Conservation (phyloP, 2,113 vertebrate species). For the Neodon shergylaensis region DNA sequence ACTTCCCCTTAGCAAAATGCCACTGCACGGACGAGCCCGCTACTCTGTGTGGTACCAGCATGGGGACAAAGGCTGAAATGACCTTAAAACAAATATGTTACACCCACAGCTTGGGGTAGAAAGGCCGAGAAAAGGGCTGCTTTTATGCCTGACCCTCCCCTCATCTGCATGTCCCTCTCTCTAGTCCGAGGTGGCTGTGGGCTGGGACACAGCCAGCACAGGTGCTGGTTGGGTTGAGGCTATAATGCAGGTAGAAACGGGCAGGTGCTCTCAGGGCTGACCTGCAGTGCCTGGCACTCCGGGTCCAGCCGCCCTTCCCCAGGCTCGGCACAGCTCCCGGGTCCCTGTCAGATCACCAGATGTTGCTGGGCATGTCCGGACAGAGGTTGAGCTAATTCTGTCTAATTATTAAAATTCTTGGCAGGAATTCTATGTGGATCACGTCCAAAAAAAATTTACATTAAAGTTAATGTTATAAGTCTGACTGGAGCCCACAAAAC, state of each 20-base stretch:
- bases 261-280: not conserved
- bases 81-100: not conserved
- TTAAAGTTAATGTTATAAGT: slow-evolving; percentile 68
- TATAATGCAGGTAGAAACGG: not conserved
- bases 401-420: slow-evolving; percentile 86
- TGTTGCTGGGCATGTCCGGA: slow-evolving; percentile 82
- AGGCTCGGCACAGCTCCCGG: slow-evolving; percentile 51
- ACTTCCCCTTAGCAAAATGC: slow-evolving; percentile 2
- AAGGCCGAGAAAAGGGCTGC: not conserved
- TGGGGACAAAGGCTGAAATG: not conserved
- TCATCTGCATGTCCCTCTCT: not conserved
- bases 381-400: slow-evolving; percentile 82
- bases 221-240: not conserved
- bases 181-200: not conserved
- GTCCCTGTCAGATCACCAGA: slow-evolving; percentile 79
- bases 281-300: not conserved
- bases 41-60: not conserved
- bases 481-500: slow-evolving; percentile 74
- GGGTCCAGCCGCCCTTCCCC: not conserved
- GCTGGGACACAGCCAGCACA: not conserved
- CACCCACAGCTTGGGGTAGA: not conserved
- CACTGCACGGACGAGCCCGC: not conserved
- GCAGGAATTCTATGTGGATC: slow-evolving; percentile 83
- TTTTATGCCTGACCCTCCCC: not conserved
- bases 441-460: slow-evolving; percentile 82